Evolutionary conservation across 2,888 invertebrate genomes (phyloP).

Genomic region (Apamea crenata): DNA sequence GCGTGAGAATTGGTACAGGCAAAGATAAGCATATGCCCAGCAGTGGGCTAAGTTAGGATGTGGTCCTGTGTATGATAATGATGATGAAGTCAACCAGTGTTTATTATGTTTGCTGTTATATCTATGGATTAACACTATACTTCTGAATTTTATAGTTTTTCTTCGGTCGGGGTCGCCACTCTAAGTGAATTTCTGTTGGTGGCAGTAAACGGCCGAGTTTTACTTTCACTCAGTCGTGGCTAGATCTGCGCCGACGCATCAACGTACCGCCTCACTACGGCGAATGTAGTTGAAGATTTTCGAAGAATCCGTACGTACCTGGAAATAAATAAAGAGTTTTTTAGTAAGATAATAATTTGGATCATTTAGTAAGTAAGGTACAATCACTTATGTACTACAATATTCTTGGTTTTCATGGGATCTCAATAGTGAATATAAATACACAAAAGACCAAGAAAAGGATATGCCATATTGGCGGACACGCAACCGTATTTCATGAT

Average conservation of each 20-base stretch:
- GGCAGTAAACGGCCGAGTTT: slow-evolving; percentile 59
- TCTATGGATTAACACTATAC: not conserved
- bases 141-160: slow-evolving; percentile 26
- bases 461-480: too few relatives aligned
- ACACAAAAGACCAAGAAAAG: not conserved
- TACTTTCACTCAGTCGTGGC: slow-evolving; percentile 72
- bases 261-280: slow-evolving; percentile 53
- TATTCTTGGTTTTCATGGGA: too few relatives aligned
- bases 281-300: slow-evolving; percentile 46
- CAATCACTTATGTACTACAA: not conserved
- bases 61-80: not conserved
- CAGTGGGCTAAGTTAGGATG: not conserved
- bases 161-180: slow-evolving; percentile 36
- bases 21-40: not conserved
- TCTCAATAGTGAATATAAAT: not conserved
- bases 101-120: not conserved
- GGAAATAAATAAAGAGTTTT: slow-evolving; percentile 48
- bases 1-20: not conserved
- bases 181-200: slow-evolving; percentile 64
- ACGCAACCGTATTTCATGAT: not conserved
- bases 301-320: slow-evolving; percentile 56
- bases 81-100: not conserved
- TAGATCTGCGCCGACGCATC: slow-evolving; percentile 62
- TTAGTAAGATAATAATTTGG: slow-evolving; percentile 3
- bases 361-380: too few relatives aligned